Evolutionary conservation across 30 jellyfish, hydroid and myxozoan genomes (phyloP).

Genomic region (Pelagia noctiluca): DNA sequence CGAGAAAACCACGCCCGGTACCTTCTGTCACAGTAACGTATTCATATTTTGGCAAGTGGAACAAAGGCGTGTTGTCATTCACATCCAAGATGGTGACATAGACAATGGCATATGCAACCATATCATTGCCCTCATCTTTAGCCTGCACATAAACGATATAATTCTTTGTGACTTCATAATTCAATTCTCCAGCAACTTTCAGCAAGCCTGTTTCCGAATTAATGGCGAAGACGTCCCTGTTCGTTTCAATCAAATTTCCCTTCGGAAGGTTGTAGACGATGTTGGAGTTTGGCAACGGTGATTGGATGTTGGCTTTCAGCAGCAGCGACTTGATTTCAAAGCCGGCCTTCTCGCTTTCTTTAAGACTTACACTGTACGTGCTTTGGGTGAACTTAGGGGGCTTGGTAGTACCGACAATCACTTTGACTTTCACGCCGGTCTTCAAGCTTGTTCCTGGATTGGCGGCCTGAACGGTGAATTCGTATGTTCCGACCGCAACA

Average conservation of each 20-base stretch:
- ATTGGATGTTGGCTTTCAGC: slow-evolving; percentile 75
- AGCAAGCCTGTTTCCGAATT: slow-evolving; percentile 82
- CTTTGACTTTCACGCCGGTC: slow-evolving; percentile 73
- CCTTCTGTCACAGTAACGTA: slow-evolving; percentile 92
- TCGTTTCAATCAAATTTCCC: slow-evolving; percentile 84
- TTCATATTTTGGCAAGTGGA: slow-evolving; percentile 83
- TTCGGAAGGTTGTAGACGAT: slow-evolving; percentile 86
- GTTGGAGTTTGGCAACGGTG: slow-evolving; percentile 26
- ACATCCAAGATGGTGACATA: slow-evolving; percentile 74
- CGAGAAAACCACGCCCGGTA: slow-evolving; percentile 69
- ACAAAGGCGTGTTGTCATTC: slow-evolving; percentile 92
- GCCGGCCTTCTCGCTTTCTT: slow-evolving; percentile 83
- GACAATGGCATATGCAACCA: slow-evolving; percentile 87
- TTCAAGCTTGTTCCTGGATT: slow-evolving; percentile 67
- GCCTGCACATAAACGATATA: slow-evolving; percentile 92
- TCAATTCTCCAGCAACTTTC: slow-evolving; percentile 83
- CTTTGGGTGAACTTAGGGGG: slow-evolving; percentile 85
- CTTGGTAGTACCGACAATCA: slow-evolving; percentile 59
- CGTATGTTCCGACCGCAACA: slow-evolving; percentile 50
- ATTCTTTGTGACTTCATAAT: slow-evolving; percentile 77
- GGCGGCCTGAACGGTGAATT: slow-evolving; percentile 81
- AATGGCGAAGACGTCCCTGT: slow-evolving; percentile 79
- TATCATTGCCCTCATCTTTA: slow-evolving; percentile 70
- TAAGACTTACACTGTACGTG: slow-evolving; percentile 46
- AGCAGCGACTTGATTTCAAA: slow-evolving; percentile 35